Base-by-base conservation (phyloP, 1,140 invertebrate species). In the Anagrus nilaparvatae region DNA sequence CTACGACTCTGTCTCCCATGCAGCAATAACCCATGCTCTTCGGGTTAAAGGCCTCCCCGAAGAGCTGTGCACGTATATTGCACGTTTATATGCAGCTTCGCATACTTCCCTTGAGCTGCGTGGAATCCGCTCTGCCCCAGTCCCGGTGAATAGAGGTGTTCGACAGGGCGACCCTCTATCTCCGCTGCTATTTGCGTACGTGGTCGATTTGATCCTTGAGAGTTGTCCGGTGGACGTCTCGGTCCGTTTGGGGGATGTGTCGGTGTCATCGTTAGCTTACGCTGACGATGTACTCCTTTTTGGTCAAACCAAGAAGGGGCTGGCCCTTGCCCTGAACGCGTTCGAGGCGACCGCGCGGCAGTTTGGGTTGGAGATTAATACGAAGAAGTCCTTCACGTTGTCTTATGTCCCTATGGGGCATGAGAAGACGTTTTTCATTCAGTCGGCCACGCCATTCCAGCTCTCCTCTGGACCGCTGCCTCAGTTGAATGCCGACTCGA, bases 351-450 rank as follows among this genome's bases (percentile, higher is more conserved):
- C n/a, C n/a, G n/a, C n/a, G n/a, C n/a, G n/a, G n/a, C n/a, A n/a
- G n/a, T 48, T 54, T 5, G 56, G 57, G 13, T 37, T 44, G 10
- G 25, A 36, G 4, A 51, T 55, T 16, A 64, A 61, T 43, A 54
- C 44, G 21, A 49, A 52, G n/a, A n/a, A n/a, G n/a, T n/a, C n/a
- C n/a, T n/a, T n/a, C n/a, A n/a, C n/a, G n/a, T n/a, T n/a, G n/a
- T n/a, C n/a, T n/a, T n/a, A n/a, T n/a, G n/a, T n/a, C n/a, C n/a
- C n/a, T n/a, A n/a, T n/a, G n/a, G n/a, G n/a, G n/a, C n/a, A n/a
- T n/a, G n/a, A n/a, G n/a, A n/a, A n/a, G n/a, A n/a, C n/a, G n/a
- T n/a, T n/a, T 14, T 48, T 55, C 5, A 49, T 53, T n/a, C n/a
- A n/a, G 4, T 35, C 46, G 18, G 32, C 35, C 0, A 34, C 31